Percentiles rank a stretch among this genome's conserved stretches.
These are phyloP conservation scores for Charina bottae DNA, from an alignment of 2,113 vertebrate genomes.

Conservation along the genomic window DNA sequence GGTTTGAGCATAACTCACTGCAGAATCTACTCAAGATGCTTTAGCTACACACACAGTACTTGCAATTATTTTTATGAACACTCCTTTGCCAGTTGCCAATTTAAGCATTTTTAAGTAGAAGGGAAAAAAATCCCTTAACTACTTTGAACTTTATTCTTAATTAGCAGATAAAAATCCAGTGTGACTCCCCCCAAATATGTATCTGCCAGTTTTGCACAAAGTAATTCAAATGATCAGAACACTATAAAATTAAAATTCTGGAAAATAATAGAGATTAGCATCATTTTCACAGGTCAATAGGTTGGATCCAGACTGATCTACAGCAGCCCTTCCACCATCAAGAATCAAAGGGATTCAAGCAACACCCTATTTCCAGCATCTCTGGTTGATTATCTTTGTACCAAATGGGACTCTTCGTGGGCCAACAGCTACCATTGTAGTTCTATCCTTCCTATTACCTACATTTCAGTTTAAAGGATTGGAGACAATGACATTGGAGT, in stretches of 20 bases:
- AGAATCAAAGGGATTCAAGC: neutral
- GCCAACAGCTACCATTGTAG: neutral
- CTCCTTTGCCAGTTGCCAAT: slow-evolving; percentile 52
- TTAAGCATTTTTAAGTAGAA: neutral
- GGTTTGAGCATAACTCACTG: slow-evolving; percentile 55
- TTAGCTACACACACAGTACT: slow-evolving; percentile 36
- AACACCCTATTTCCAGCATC: neutral
- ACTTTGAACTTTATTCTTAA: slow-evolving; percentile 38
- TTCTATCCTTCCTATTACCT: neutral
- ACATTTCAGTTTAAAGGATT: neutral
- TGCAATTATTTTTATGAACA: slow-evolving; percentile 57
- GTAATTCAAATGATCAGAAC: slow-evolving; percentile 25
- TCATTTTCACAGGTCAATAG: neutral
- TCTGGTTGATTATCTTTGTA: neutral
- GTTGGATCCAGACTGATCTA: neutral
- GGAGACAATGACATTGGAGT: neutral
- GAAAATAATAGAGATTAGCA: neutral
- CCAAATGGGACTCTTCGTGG: neutral
- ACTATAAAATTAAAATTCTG: neutral
- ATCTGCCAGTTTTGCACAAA: neutral
- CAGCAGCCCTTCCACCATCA: neutral
- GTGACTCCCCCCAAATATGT: slow-evolving; percentile 6
- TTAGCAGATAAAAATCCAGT: slow-evolving; percentile 18
- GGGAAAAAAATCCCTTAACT: neutral
- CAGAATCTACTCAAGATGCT: slow-evolving; percentile 50